Evolutionary conservation across 2,888 invertebrate species (phyloP), one percentile per base, ranked within the genome.

Genomic region (Crepidodera aurea): DNA sequence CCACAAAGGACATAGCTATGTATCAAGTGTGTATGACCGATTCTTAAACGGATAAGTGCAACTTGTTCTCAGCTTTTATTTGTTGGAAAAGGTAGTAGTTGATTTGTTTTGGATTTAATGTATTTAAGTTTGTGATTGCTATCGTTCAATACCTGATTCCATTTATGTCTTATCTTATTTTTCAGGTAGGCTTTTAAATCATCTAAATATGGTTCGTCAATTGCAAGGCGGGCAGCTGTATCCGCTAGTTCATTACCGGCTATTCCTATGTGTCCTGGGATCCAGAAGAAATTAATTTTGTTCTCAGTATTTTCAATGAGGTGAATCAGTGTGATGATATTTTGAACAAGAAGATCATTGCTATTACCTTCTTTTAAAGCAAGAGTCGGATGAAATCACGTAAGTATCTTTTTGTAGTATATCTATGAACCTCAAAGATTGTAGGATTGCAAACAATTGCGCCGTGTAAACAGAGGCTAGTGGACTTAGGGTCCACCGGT

Each of bases 41-140:
- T 51, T 51, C 51, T 51, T 32, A 51, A 18, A 32, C 51, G 18
- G 7, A 32, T 51, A n/a, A 51, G 51, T 51, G 34, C 48, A 25
- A 48, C 10, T 27, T 27, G 27, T 48, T 48, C 27, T 48, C 48
- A 22, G 19, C 29, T 50, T 51, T 22, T 22, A 10, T 37, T 34
- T 37, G 37, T 25, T 51, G 34, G 19, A 22, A 51, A 51, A 13
- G 19, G 51, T 37, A 51, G 22, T 53, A 4, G 22, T n/a, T 34
- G 32, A 39, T 53, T 19, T 1, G 29, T 19, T 34, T 12, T 37
- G 18, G 7, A 18, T 19, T 37, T 37, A 1, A 51, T 51, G 12
- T 2, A 12, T 51, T 51, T 37, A 34, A 51, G 22, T 51, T 51
- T 51, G 29, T 51, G 37, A 32, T 34, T 51, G 12, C 37, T 37